Evolutionary conservation across 2,113 vertebrate species (phyloP), one percentile per base, ranked within the genome.

Genomic region (Gymnocephalus cernua): DNA sequence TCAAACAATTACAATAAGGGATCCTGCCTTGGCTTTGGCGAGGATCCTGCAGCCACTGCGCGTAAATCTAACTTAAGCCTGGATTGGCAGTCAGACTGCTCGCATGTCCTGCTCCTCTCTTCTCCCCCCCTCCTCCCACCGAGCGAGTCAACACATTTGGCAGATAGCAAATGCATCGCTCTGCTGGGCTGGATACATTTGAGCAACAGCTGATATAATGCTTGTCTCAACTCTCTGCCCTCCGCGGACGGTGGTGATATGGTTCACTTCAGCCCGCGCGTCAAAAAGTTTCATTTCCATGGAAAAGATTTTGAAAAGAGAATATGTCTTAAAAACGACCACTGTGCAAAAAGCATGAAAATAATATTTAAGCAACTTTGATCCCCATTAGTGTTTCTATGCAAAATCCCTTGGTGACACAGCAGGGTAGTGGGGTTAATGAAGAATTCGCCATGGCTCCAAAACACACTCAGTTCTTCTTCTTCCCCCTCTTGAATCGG

Each of bases 141-240:
- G 45, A 87, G 74, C 56, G 19, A 56, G 80, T 76, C 79, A 32
- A 81, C 91, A 87, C 87, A 87, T 88, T 90, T 88, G 75, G 73
- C 85, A 80, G 69, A 83, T 72, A 83, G 32, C 87, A 87, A 83
- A 93, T 47, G 87, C 83, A 71, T 54, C 58, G 63, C 80, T 83
- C 76, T 66, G 66, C 68, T 56, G 81, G 53, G 64, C 62, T 71
- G 80, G 74, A 86, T 68, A 67, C 84, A 79, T 71, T 58, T 70
- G 79, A 82, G 75, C 87, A 80, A 90, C 91, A 93, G 88, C 91
- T 94, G 93, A 94, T 70, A 64, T 68, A 58, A 66, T 53, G 27
- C 68, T 70, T 53, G 72, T 84, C 78, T 85, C 65, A 82, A 48
- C 77, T 74, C 59, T 77, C 77, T 62, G 63, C 48, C 27, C 56